Evolutionary conservation across 2,888 invertebrate species (phyloP), one percentile per base, ranked within the genome.

Genomic region (Liopterus haemorrhoidalis): DNA sequence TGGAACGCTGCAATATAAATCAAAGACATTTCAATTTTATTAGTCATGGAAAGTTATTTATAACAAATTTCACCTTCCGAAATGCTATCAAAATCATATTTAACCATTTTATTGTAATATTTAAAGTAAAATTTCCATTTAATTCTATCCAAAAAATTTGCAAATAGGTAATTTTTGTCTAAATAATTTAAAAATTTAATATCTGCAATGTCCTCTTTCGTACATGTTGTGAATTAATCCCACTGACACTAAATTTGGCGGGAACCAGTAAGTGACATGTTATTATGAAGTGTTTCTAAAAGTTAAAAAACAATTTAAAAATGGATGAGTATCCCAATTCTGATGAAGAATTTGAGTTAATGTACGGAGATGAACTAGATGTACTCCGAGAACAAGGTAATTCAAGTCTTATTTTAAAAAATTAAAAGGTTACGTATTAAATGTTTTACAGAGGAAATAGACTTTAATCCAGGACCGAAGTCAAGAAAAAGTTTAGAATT

Each of bases 331-430:
- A 69, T 61, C 78, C 78, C 1, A 72, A 75, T 61, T 70, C 73
- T 1, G 64, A 66, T 25, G 69, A 69, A 77, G 66, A 69, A 53
- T 84, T 79, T 57, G 84, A 85, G 61, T 69, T 82, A 38, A 78
- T 78, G 72, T 81, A 83, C 55, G 78, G 76, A 25, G 82, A 84
- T 61, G 83, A 85, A 56, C 59, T 82, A 51, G 82, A 82, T 55
- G 63, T 81, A 63, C 59, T 82, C 22, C 70, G 71, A 27, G 78
- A 79, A 54, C 63, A 69, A 44, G 73, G 74, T 40, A 60, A 65
- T 53, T 53, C 55, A 49, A 67, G 39, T 16, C n/a, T 11, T 18
- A 11, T 40, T 12, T 40, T 31, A 50, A 11, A 19, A 33, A 37
- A 35, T 9, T 32, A 39, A 40, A 42, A 32, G 46, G 45, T 49